phyloP scores from a whole-genome alignment of 2,113 vertebrate species.

The Grus americana region DNA sequence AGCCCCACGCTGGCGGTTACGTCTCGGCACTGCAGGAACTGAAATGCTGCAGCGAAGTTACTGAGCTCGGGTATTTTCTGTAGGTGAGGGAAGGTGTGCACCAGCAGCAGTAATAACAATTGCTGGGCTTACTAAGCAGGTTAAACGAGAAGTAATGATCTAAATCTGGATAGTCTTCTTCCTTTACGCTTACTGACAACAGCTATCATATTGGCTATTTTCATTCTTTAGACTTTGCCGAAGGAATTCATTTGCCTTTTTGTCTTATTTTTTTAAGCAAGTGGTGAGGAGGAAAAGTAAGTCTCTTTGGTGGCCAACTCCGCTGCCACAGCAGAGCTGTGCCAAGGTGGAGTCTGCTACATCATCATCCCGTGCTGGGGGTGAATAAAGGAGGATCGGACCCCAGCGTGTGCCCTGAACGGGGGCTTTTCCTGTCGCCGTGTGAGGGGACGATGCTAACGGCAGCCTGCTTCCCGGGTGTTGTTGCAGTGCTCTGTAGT shows the following conservation, averaged over 20 bases:
- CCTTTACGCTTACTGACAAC: not conserved
- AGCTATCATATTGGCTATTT: not conserved
- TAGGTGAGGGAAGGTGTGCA: not conserved
- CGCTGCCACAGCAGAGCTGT: not conserved
- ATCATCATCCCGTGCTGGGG: not conserved
- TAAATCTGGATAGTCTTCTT: not conserved
- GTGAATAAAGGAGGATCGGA: not conserved
- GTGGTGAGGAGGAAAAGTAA: not conserved
- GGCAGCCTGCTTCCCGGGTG: not conserved
- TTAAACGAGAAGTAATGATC: not conserved
- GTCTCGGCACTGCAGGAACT: not conserved
- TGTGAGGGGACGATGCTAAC: not conserved
- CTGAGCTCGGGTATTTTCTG: not conserved
- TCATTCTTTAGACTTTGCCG: not conserved
- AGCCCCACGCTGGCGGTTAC: rapidly evolving
- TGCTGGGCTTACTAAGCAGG: not conserved
- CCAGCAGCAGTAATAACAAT: not conserved
- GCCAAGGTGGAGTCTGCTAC: not conserved
- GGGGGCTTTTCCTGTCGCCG: not conserved
- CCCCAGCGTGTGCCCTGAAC: not conserved
- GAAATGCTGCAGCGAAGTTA: not conserved
- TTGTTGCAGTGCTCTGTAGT: not conserved
- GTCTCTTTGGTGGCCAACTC: not conserved
- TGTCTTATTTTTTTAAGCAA: not conserved
- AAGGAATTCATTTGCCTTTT: not conserved